phyloP scores from a whole-genome alignment of 2,113 vertebrate genomes.

The Dromaius novaehollandiae region DNA sequence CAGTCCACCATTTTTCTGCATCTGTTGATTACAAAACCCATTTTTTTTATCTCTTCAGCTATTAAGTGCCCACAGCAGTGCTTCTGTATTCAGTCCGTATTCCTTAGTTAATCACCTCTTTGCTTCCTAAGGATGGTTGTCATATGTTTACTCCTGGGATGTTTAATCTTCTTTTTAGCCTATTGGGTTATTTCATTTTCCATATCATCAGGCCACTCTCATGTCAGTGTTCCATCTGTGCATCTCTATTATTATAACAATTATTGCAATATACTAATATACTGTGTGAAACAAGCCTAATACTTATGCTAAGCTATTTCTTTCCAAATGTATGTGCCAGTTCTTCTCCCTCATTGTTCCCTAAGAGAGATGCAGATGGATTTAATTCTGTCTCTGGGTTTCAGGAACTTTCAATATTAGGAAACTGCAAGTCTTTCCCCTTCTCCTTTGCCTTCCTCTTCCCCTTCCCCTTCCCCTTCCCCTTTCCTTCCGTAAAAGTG shows the following conservation, averaged over 20 bases:
- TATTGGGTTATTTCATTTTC: neutral
- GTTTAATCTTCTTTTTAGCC: neutral
- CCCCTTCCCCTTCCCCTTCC: slow-evolving; percentile 13
- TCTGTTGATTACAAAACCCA: neutral
- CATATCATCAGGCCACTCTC: neutral
- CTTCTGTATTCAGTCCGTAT: neutral
- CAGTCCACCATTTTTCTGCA: neutral
- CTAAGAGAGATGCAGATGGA: neutral
- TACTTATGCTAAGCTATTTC: neutral
- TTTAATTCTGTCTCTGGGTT: neutral
- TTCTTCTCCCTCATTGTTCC: neutral
- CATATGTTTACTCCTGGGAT: neutral
- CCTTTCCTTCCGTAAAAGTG: slow-evolving; percentile 11
- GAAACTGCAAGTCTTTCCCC: neutral
- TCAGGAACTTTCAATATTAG: neutral
- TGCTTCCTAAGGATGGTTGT: neutral
- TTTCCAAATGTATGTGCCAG: neutral
- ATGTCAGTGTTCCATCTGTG: neutral
- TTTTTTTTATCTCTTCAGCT: neutral
- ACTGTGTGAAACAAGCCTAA: slow-evolving; percentile 25
- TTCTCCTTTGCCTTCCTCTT: neutral
- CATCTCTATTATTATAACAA: neutral
- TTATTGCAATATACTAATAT: slow-evolving; percentile 28
- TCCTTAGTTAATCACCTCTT: neutral
- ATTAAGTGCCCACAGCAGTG: neutral